A percentile compares a stretch with the other conserved stretches of the same genome.
Conservation (phyloP, 1,140 invertebrate genomes). For the Formica selysi region DNA sequence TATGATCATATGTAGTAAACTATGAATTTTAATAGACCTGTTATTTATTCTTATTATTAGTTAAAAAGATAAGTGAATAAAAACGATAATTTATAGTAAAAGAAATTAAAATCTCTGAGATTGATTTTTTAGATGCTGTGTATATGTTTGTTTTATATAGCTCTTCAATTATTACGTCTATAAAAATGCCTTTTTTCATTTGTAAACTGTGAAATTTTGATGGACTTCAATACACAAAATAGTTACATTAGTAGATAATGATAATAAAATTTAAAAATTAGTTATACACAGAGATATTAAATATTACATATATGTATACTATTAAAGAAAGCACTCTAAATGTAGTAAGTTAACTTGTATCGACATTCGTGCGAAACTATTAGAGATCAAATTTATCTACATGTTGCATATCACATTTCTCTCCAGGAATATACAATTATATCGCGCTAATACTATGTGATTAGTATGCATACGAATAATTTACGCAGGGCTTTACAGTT, state of each 20-base stretch:
- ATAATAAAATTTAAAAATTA: not conserved
- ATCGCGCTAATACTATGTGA: conserved; percentile 24
- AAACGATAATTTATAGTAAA: not conserved
- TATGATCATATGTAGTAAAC: not conserved
- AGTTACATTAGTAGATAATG: not conserved
- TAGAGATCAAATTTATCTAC: conserved; percentile 26
- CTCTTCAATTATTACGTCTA: not conserved
- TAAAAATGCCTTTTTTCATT: not conserved
- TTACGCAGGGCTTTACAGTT: conserved; percentile 39
- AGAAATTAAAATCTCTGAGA: not conserved
- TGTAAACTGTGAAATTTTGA: not conserved
- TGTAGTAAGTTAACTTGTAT: not conserved
- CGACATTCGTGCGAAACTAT: conserved; percentile 16
- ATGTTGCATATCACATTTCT: conserved; percentile 14
- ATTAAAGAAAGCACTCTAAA: conserved; percentile 31
- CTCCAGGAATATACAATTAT: conserved; percentile 34
- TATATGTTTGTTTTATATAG: too few species aligned
- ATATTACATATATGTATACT: not conserved
- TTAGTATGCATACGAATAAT: conserved; percentile 41
- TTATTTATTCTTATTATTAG: not conserved
- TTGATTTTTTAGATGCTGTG: not conserved
- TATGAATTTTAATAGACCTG: not conserved
- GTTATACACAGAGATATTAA: not conserved
- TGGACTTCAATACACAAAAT: not conserved
- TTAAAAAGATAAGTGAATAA: not conserved